Percentiles rank a stretch among this genome's conserved stretches.
phyloP scores from a whole-genome alignment of 2,888 invertebrate genomes.

The Gnatocerus cornutus region DNA sequence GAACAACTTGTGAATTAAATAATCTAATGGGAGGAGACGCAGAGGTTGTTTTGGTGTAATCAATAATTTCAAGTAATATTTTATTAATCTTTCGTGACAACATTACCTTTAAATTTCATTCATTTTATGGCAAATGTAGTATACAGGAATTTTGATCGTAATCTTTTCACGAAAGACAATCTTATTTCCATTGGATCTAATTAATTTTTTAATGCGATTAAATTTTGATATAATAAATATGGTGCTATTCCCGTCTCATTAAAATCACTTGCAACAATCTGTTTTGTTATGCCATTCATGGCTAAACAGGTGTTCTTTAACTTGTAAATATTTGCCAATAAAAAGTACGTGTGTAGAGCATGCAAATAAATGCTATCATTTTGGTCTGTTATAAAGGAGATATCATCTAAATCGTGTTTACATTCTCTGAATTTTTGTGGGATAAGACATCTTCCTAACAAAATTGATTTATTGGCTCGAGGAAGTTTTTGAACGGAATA shows the following conservation, averaged over 20 bases:
- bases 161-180: too few species aligned
- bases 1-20: not conserved
- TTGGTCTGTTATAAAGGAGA: too few species aligned
- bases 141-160: too few species aligned
- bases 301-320: slow-evolving; percentile 14
- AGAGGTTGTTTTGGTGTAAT: slow-evolving; percentile 15
- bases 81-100: not conserved
- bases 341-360: slow-evolving; percentile 24
- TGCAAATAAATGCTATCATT: slow-evolving; percentile 13
- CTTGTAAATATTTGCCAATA: slow-evolving; percentile 30
- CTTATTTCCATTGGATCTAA: too few species aligned
- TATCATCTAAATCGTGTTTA: too few species aligned
- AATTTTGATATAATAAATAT: not conserved
- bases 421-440: slow-evolving; percentile 16
- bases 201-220: too few species aligned
- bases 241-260: not conserved
- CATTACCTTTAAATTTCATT: not conserved
- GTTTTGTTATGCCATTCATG: slow-evolving; percentile 18
- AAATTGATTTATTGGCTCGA: too few species aligned
- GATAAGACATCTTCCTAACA: too few species aligned
- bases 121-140: too few species aligned
- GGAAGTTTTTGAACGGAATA: too few species aligned
- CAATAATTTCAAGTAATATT: slow-evolving; percentile 2
- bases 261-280: slow-evolving; percentile 5
- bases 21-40: slow-evolving; percentile 2